Percentiles rank a stretch among this genome's conserved stretches.
Evolutionary conservation across 2,113 vertebrate species (phyloP).

Genomic region (Oxyura jamaicensis): DNA sequence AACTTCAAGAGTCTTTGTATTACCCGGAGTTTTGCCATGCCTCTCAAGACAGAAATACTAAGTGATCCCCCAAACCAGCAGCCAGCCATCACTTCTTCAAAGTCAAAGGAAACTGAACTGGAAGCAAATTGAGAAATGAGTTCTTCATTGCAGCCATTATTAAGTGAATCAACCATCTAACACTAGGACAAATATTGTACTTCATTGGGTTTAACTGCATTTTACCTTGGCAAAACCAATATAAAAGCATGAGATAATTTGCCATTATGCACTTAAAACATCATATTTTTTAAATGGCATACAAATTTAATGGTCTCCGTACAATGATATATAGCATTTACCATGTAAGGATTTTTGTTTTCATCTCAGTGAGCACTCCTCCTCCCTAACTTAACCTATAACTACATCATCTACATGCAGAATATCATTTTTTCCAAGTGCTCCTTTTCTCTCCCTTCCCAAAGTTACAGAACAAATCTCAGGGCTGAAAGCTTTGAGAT

Average conservation of each 20-base stretch:
- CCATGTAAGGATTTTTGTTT: background rate
- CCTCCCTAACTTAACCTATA: background rate
- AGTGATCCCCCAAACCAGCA: background rate
- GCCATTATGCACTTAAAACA: background rate
- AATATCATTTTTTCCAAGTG: background rate
- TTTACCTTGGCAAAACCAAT: constrained; percentile 5
- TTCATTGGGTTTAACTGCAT: background rate
- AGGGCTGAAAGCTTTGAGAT: background rate
- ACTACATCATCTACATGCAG: background rate
- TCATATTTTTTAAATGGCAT: background rate
- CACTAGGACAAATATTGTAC: background rate
- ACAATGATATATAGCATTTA: fast-evolving
- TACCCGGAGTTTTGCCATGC: background rate
- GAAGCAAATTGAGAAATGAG: constrained; percentile 14
- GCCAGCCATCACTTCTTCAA: background rate
- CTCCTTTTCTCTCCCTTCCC: background rate
- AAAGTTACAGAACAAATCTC: background rate
- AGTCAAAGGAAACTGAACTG: constrained; percentile 13
- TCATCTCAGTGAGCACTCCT: background rate
- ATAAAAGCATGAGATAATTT: constrained; percentile 9
- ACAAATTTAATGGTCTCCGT: background rate
- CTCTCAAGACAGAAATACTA: background rate
- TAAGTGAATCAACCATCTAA: constrained; percentile 2
- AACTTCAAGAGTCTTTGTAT: background rate
- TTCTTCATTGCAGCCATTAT: constrained; percentile 18